Base-by-base conservation (phyloP, 2,888 invertebrate genomes). In the Cerastoderma edule region DNA sequence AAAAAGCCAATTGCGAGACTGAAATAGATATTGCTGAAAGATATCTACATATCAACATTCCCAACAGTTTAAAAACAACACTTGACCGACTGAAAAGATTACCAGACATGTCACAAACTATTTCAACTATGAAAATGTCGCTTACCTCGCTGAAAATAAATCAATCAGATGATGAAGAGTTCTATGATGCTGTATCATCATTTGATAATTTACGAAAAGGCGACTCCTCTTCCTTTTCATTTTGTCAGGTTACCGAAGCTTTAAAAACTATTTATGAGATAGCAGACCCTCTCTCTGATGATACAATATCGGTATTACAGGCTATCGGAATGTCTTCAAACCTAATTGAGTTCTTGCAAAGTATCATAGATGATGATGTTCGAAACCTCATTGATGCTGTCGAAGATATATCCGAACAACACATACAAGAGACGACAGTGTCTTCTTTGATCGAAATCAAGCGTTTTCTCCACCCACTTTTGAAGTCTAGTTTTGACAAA, bases 371-470 rank as follows among this genome's bases (percentile, higher is more conserved):
- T 16, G 87, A 85, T 44, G 87, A 87, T 54, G 75, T 87, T 1
- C 70, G 87, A 48, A 85, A 86, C 60, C 69, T 85, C 0, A 87
- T 87, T 32, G 87, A 87, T 80, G 85, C 87, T n/a, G 86, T 85
- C 4, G 87, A 87, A 67, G 85, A 87, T 48, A 84, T 85, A 39
- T 84, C 87, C 13, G 87, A 87, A 35, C 82, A 84, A 33, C 84
- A 79, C 68, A 84, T 87, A 3, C 71, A 78, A 48, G 87, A 87
- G 70, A 83, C 83, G 4, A 84, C 87, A 10, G 85, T 87, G 1
- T 84, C 87, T 2, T 79, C 76, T 28, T 71, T 87, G 1, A 85
- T 87, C 24, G 83, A 84, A 65, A 78, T 85, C 0, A 83, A 85
- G 63, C 33, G 81, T 16, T 85, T 85, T 68, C 56, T 87, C 0